A percentile compares a stretch with the other conserved stretches of the same genome.
Conservation (phyloP, 2,888 invertebrate species). For the Drosophila meridiana region DNA sequence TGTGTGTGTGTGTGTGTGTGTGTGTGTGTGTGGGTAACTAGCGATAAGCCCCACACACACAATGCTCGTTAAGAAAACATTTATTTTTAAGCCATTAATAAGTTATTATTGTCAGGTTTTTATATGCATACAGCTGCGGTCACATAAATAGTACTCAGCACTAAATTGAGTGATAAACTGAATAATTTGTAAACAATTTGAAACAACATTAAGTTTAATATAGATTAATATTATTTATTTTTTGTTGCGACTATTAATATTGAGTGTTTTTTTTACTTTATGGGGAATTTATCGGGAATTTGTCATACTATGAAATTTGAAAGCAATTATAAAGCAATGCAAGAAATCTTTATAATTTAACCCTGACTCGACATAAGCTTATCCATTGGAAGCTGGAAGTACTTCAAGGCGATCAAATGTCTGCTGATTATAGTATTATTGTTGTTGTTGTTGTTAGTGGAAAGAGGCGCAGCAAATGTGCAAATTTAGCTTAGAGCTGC, state of each 20-base stretch:
- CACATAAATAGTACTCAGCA: too few relatives aligned
- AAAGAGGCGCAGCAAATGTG: conserved; percentile 39
- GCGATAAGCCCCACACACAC: conserved; percentile 13
- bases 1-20: not conserved
- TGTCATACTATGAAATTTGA: not conserved
- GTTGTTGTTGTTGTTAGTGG: not conserved
- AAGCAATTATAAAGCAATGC: not conserved
- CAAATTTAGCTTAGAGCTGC: conserved; percentile 29
- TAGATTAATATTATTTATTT: too few relatives aligned
- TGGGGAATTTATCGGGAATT: too few relatives aligned
- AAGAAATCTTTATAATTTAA: conserved; percentile 16
- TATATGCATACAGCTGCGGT: not conserved
- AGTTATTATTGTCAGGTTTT: not conserved
- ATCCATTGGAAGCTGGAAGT: conserved; percentile 26
- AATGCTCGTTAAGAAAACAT: not conserved
- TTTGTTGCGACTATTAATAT: too few relatives aligned
- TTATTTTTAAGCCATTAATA: not conserved
- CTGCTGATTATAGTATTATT: conserved; percentile 5
- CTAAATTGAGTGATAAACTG: too few relatives aligned
- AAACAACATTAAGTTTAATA: too few relatives aligned
- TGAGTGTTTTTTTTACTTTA: too few relatives aligned
- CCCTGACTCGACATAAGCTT: conserved; percentile 9
- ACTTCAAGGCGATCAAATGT: conserved; percentile 33
- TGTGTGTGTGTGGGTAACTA: conserved; percentile 14
- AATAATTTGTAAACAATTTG: too few relatives aligned